Conservation (phyloP, 2,797 vertebrate species). For the Echiichthys vipera region DNA sequence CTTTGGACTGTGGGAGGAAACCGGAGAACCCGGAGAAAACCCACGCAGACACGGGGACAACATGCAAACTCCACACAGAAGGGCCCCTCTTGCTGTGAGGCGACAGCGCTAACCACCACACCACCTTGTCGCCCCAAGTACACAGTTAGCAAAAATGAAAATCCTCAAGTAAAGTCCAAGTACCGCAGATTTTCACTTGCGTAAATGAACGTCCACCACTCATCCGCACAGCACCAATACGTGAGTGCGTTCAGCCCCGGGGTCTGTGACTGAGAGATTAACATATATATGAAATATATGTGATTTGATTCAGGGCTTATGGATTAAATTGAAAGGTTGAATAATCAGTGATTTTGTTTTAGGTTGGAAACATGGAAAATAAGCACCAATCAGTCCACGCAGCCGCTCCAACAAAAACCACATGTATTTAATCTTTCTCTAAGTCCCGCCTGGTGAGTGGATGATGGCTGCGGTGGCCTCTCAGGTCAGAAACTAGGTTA, state of each 20-base stretch:
- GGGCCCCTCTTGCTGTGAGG: no score
- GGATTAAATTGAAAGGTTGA: not conserved
- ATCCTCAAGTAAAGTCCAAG: no score
- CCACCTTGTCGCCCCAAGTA: no score
- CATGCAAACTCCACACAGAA: no score
- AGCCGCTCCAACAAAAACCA: not conserved
- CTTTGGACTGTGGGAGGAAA: no score
- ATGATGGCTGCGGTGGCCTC: not conserved
- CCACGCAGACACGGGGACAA: no score
- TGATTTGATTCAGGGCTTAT: not conserved
- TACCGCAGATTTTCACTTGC: no score
- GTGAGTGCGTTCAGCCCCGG: not conserved
- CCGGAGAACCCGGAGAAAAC: no score
- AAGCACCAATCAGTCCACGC: not conserved
- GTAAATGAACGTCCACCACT: no score
- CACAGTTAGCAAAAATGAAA: no score
- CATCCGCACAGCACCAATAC: no score
- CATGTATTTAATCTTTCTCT: conserved; percentile 4
- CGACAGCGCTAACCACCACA: no score
- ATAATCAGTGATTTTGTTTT: not conserved
- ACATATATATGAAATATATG: not conserved
- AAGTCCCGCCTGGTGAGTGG: not conserved
- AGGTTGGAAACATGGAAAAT: not conserved
- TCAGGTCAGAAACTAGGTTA: not conserved
- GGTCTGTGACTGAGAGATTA: not conserved